Base-by-base conservation (phyloP, 2,888 invertebrate genomes). In the Thysanoteuthis rhombus region DNA sequence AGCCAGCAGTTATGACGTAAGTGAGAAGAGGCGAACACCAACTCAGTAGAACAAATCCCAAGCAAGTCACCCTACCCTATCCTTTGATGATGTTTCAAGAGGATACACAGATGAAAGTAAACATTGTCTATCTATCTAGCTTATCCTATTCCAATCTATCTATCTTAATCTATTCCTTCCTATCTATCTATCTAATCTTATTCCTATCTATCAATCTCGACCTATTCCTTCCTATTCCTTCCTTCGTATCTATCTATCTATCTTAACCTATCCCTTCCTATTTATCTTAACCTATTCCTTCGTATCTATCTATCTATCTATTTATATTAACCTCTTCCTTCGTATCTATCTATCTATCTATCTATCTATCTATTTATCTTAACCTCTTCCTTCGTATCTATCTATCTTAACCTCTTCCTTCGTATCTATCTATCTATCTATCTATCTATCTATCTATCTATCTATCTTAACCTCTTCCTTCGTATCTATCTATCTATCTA, bases 1-100 rank as follows among this genome's bases (percentile, higher is more conserved):
- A 75, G n/a, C n/a, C 75, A 75, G 75, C 75, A 75, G 75, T 75
- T 75, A n/a, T 75, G 75, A 75, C 75, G 75, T 75, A 75, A 75
- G n/a, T 36, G n/a, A 75, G 75, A n/a, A 75, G 75, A n/a, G n/a
- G 75, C 75, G 75, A 75, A n/a, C 75, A 75, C 36, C 75, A 75
- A 75, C 75, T 36, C 75, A 75, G n/a, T 12, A n/a, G 16, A n/a
- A 36, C 75, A 75, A n/a, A 19, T n/a, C 75, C 75, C n/a, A 36
- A 36, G 75, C n/a, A 75, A 75, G n/a, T 75, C 75, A 36, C 75
- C 75, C n/a, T 75, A 75, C 75, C 75, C 75, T 75, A 75, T 75
- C 75, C n/a, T 36, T n/a, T 75, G n/a, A n/a, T 75, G 4, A 2
- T n/a, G n/a, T 36, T 75, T n/a, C 0, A 36, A 2, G 28, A 36